Percentiles rank a stretch among this genome's conserved stretches.
Evolutionary conservation across 2,113 vertebrate species (phyloP).

Genomic region (Pseudolaguvia tuberculata): DNA sequence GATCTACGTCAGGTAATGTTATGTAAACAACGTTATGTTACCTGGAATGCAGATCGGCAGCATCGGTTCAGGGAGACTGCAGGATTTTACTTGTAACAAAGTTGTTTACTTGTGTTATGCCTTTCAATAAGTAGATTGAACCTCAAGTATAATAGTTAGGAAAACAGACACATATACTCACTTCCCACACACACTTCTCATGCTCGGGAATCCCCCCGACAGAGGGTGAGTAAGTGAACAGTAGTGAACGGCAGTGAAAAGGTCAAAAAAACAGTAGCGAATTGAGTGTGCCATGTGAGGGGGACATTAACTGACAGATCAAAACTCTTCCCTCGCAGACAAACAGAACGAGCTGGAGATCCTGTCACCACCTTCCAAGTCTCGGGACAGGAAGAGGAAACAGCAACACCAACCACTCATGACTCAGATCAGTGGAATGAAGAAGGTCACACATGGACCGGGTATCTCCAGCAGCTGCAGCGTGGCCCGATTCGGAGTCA

Average conservation of each 20-base stretch:
- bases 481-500: conserved; percentile 87
- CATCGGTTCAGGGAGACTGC: neutral
- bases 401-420: conserved; percentile 88
- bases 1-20: neutral
- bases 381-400: conserved; percentile 89
- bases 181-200: neutral
- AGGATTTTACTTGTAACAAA: conserved; percentile 10
- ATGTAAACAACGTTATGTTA: conserved; percentile 17
- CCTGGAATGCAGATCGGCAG: neutral
- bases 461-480: conserved; percentile 77
- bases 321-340: conserved; percentile 66
- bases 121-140: neutral
- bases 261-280: conserved; percentile 16
- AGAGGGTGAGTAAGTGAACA: neutral
- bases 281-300: conserved; percentile 1
- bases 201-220: neutral
- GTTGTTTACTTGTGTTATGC: neutral
- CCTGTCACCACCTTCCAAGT: conserved; percentile 89
- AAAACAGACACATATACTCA: neutral
- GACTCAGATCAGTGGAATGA: conserved; percentile 94
- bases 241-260: neutral
- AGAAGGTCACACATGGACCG: conserved; percentile 85
- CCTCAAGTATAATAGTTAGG: neutral
- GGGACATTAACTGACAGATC: conserved; percentile 24
- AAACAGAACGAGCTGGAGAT: conserved; percentile 98